Conservation (phyloP, 2,888 invertebrate genomes). For the Pammene fasciana region DNA sequence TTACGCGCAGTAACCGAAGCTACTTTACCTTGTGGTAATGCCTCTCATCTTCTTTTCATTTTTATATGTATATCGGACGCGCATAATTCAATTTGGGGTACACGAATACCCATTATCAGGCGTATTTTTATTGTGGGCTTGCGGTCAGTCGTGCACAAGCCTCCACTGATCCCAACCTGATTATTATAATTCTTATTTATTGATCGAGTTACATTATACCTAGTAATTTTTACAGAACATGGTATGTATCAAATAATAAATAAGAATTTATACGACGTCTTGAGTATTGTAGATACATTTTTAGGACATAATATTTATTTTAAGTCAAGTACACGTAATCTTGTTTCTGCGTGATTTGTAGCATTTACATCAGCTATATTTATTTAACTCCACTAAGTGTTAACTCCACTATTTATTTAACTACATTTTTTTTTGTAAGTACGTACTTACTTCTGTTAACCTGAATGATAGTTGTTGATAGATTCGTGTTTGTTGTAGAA, state of each 20-base stretch:
- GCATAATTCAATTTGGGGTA: constrained; percentile 28
- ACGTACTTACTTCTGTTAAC: too few relatives aligned
- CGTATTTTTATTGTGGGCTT: constrained; percentile 17
- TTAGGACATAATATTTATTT: background rate
- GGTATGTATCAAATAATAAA: constrained; percentile 15
- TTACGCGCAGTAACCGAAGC: background rate
- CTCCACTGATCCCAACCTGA: background rate
- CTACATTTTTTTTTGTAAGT: background rate
- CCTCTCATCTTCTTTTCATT: background rate
- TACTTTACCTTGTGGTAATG: constrained; percentile 3
- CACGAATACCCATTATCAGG: constrained; percentile 20
- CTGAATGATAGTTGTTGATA: too few relatives aligned
- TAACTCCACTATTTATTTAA: background rate
- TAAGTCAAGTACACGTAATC: background rate
- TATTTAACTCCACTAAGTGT: background rate
- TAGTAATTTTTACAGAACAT: constrained; percentile 8
- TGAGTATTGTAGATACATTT: background rate
- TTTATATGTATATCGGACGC: constrained; percentile 8
- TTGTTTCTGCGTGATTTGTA: background rate
- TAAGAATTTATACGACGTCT: background rate
- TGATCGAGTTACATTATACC: constrained; percentile 12
- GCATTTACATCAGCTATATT: background rate
- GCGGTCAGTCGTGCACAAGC: constrained; percentile 11
- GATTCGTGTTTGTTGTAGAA: too few relatives aligned
- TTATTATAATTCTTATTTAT: constrained; percentile 29